phyloP scores from a whole-genome alignment of 2,113 vertebrate species.

The Phyllostomus discolor region DNA sequence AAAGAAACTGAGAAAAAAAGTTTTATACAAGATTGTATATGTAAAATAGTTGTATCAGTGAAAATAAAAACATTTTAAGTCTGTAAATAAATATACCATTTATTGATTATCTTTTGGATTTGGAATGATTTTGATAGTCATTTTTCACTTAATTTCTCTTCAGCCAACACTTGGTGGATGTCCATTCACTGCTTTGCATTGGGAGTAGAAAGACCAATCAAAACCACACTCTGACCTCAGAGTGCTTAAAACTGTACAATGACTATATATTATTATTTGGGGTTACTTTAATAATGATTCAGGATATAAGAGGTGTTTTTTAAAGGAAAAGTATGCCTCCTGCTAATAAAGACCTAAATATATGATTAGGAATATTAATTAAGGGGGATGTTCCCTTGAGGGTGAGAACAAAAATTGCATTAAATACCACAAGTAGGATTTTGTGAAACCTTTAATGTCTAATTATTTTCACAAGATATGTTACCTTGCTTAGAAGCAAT shows the following conservation, averaged over 20 bases:
- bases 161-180: not conserved
- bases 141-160: not conserved
- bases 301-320: not conserved
- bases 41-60: not conserved
- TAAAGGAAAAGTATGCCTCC: not conserved
- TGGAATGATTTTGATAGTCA: not conserved
- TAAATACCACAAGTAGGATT: conserved; percentile 10
- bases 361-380: not conserved
- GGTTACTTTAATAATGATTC: conserved; percentile 16
- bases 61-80: not conserved
- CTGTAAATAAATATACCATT: not conserved
- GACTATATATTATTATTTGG: not conserved
- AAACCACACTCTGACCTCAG: not conserved
- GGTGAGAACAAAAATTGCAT: not conserved
- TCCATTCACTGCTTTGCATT: not conserved
- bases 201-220: not conserved
- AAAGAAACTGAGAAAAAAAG: not conserved
- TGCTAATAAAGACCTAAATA: not conserved
- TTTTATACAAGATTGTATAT: not conserved
- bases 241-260: not conserved
- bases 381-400: not conserved
- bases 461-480: not conserved
- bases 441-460: not conserved
- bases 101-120: not conserved
- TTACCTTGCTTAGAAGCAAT: not conserved